Conservation (phyloP, 1,140 invertebrate species). For the Drosophila ambigua region DNA sequence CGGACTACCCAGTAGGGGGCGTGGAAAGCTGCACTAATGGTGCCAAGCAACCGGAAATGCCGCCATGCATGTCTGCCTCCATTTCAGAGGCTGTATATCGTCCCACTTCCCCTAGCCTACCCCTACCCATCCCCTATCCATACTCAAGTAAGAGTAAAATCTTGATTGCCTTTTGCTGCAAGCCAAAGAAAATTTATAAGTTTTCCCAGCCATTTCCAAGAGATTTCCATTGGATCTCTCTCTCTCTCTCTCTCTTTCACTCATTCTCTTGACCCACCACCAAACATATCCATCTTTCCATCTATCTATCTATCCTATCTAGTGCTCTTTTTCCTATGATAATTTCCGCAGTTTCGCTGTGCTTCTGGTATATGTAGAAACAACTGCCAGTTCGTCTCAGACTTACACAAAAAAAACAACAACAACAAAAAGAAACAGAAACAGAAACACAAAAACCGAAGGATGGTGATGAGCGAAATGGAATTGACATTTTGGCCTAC, state of each 20-base stretch:
- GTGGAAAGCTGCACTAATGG: constrained; percentile 76
- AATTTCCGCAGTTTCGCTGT: constrained; percentile 68
- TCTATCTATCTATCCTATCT: constrained; percentile 30
- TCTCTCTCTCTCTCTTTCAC: too few relatives aligned
- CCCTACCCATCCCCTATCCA: not conserved
- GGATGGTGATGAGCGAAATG: constrained; percentile 61
- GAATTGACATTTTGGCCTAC: constrained; percentile 71
- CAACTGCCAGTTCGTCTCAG: constrained; percentile 62
- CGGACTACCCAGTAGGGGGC: constrained; percentile 35
- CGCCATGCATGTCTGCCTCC: constrained; percentile 79
- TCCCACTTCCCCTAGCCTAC: constrained; percentile 1
- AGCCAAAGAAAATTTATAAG: constrained; percentile 52
- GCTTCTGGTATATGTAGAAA: constrained; percentile 53
- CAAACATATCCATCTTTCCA: not conserved
- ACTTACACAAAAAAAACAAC: constrained; percentile 1
- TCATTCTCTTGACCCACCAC: too few relatives aligned
- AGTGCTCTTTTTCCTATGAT: constrained; percentile 62
- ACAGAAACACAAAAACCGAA: constrained; percentile 11
- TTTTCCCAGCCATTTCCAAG: constrained; percentile 11
- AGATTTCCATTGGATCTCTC: constrained; percentile 3
- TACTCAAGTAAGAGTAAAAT: constrained; percentile 42
- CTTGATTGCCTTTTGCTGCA: constrained; percentile 78
- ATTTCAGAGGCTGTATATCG: constrained; percentile 75
- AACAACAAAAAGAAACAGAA: not conserved
- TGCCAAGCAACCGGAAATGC: constrained; percentile 80